Conservation (phyloP, 2,888 invertebrate genomes). For the Leistus spinibarbis region DNA sequence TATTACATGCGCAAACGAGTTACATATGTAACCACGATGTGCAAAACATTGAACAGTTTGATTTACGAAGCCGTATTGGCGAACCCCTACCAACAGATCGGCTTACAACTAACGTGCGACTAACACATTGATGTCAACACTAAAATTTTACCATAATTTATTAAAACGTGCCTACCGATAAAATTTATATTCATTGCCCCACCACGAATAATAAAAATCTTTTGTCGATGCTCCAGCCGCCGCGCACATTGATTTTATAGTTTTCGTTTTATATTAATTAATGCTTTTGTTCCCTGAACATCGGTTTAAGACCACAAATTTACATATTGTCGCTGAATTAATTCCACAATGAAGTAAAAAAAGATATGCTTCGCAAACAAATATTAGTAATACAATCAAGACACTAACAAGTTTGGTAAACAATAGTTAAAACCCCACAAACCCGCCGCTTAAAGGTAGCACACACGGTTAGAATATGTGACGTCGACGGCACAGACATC, state of each 20-base stretch:
- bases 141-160: background rate
- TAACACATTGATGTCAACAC: background rate
- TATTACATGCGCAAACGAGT: background rate
- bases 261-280: too few relatives aligned
- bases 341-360: too few relatives aligned
- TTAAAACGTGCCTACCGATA: background rate
- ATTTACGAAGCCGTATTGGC: constrained; percentile 4
- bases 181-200: background rate
- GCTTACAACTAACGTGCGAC: background rate
- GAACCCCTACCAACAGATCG: background rate
- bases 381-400: background rate
- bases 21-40: background rate
- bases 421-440: background rate
- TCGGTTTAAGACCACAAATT: too few relatives aligned
- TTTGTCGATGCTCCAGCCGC: background rate
- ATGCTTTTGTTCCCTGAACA: background rate
- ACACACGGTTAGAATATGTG: background rate
- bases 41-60: background rate
- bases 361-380: too few relatives aligned
- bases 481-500: background rate
- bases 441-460: background rate
- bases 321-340: too few relatives aligned
- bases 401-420: background rate
- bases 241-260: background rate
- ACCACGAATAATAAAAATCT: background rate